These are phyloP conservation scores for Nephila pilipes DNA, from an alignment of 1,140 invertebrate genomes.

Conservation along the genomic window DNA sequence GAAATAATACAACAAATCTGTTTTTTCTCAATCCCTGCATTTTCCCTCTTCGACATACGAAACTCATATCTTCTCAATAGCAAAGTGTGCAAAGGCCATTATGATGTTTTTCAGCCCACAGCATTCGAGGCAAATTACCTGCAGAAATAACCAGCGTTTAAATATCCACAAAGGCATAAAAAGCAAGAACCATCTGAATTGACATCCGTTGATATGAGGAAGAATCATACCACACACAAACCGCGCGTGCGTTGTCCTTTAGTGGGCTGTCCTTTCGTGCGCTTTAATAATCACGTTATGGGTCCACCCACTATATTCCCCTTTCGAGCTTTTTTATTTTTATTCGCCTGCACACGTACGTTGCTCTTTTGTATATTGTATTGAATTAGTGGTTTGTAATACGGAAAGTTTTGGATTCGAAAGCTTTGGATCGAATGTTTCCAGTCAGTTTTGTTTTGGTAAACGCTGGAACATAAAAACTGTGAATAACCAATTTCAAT, in stretches of 20 bases:
- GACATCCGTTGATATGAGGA: not conserved
- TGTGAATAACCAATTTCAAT: too few species aligned
- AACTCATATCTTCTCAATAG: not conserved
- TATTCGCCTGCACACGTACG: not conserved
- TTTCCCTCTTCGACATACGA: not conserved
- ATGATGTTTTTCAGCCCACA: not conserved
- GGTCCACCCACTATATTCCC: constrained; percentile 20
- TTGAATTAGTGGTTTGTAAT: not conserved
- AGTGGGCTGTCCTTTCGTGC: not conserved
- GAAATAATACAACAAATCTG: not conserved
- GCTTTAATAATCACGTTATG: constrained; percentile 30
- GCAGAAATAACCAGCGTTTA: not conserved
- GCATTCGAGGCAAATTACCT: not conserved
- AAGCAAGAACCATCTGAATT: not conserved
- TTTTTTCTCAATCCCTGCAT: not conserved
- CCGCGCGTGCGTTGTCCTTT: constrained; percentile 11
- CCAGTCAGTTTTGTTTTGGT: too few species aligned
- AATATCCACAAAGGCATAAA: not conserved
- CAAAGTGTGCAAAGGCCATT: not conserved
- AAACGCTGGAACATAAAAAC: too few species aligned
- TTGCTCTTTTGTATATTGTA: not conserved
- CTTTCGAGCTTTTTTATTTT: not conserved
- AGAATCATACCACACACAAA: not conserved
- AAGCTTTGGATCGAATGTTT: not conserved
- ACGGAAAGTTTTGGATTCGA: not conserved